phyloP scores from a whole-genome alignment of 2,888 invertebrate species.

The Bombylius discolor region DNA sequence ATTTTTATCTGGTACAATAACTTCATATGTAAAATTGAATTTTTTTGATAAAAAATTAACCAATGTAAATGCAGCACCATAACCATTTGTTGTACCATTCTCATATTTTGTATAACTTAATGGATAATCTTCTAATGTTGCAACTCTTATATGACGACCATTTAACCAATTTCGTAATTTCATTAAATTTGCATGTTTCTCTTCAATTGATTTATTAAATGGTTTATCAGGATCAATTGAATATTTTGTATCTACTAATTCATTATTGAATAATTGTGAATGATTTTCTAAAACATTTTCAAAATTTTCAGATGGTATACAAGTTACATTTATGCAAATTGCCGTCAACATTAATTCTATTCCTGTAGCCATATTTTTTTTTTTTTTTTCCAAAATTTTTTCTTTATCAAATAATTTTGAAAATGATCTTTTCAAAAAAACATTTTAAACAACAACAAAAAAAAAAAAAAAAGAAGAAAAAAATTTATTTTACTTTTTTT shows the following conservation, averaged over 20 bases:
- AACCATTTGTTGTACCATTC: slow-evolving; percentile 46
- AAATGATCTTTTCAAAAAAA: no score
- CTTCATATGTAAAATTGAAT: slow-evolving; percentile 61
- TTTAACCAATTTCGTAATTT: slow-evolving; percentile 25
- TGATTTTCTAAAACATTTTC: no score
- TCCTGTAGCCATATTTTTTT: slow-evolving; percentile 8
- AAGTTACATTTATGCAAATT: slow-evolving; percentile 12
- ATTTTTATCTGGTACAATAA: slow-evolving; percentile 49
- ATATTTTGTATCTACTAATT: not conserved
- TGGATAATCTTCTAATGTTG: slow-evolving; percentile 45
- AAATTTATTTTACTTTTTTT: no score
- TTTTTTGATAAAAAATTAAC: slow-evolving; percentile 52
- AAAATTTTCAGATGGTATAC: not conserved
- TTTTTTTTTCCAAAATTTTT: not conserved
- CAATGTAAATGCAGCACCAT: slow-evolving; percentile 60
- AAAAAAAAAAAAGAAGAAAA: no score
- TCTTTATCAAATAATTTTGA: not conserved
- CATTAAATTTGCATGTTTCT: slow-evolving; percentile 19
- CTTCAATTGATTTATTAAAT: slow-evolving; percentile 1
- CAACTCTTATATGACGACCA: slow-evolving; percentile 29
- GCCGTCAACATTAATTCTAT: slow-evolving; percentile 10
- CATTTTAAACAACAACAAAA: no score
- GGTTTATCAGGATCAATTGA: not conserved
- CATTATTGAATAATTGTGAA: no score
- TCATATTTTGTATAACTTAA: slow-evolving; percentile 42